Base-by-base conservation (phyloP, 2,797 vertebrate genomes). In the Melanotaenia nigrans region DNA sequence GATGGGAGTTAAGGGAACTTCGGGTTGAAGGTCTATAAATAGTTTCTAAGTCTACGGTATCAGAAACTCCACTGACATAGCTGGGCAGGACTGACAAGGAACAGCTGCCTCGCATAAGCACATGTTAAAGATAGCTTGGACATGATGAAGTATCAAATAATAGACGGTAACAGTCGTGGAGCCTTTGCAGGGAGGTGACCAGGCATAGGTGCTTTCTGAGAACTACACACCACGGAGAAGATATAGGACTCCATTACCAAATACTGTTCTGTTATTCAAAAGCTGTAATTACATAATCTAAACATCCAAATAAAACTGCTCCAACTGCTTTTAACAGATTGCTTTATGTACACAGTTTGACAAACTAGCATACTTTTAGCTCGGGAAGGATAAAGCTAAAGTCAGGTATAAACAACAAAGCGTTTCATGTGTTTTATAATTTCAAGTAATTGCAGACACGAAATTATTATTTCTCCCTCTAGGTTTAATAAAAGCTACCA, bases 21-120 rank as follows among this genome's bases (percentile, higher is more conserved):
- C 68, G 72, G 59, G 69, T 75, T 78, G 79, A 77, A 69, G 42
- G 76, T 90, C 92, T 93, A 96, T 95, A 97, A 98, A 98, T 98
- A 96, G 94, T 93, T 89, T 88, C 68, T 83, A 92, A 71, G 85
- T 92, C 90, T 88, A 85, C 88, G 90, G 90, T 95, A 96, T 96
- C 90, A 92, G 89, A 81, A 79, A 76, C 77, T 87, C 92, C 71
- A 24, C 74, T 77, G 82, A 87, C 93, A 93, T 89, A 93, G 92
- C 92, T 88, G 92, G 90, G 93, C 85, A 14, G 93, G 96, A 98
- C 87, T 95, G 96, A 97, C 95, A 94, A 90, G 85, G 84, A 94
- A 93, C 98, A 99, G 96, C 96, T 98, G 97, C 79, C 77, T 70
- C 79, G 71, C 79, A 75, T 71, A 68, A 20, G 68, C 72, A 58